Base-by-base conservation (phyloP, 2,113 vertebrate genomes). In the Pteruthius melanotis region DNA sequence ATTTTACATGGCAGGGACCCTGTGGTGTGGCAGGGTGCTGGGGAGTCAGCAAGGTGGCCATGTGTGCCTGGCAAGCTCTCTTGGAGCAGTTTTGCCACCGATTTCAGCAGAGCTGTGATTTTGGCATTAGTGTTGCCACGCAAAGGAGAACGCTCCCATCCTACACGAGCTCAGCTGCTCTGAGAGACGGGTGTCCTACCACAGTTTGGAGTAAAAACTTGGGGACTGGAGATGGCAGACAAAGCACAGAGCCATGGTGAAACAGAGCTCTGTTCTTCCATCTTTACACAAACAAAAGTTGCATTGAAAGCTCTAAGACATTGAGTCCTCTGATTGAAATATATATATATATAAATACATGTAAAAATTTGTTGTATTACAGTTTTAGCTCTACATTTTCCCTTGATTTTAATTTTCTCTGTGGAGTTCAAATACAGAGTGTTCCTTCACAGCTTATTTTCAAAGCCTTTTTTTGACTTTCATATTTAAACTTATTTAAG, bases 381-480 rank as follows among this genome's bases (percentile, higher is more conserved):
- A 68, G 42, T 92, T 95, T 80, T 68, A 88, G 82, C 75, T 95
- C 91, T 79, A 18, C 0, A 3, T 70, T 95, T 90, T 63, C 60
- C 50, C 85, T 95, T 94, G 49, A 85, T 88, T 95, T 93, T 94
- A 77, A 90, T 96, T 93, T 90, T 93, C 87, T 91, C 71, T 83
- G 28, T 94, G 87, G 93, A 88, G 87, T 94, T 95, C 77, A 93
- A 87, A 96, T 78, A 89, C 85, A 94, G 81, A 92, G n/a, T 53
- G 35, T 52, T 94, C 87, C 87, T 92, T 97, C 92, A 95, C 76
- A 90, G 64, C 33, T 94, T 93, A 77, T 87, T 95, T 97, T 97
- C 96, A 96, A 94, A 94, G 94, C 71, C 63, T 66, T 93, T 94
- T 89, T 87, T 66, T 80, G 11, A 57, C 93, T 93, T 95, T 94